Evolutionary conservation across 2,113 vertebrate genomes (phyloP).

Genomic region (Nycticryphes semicollaris): DNA sequence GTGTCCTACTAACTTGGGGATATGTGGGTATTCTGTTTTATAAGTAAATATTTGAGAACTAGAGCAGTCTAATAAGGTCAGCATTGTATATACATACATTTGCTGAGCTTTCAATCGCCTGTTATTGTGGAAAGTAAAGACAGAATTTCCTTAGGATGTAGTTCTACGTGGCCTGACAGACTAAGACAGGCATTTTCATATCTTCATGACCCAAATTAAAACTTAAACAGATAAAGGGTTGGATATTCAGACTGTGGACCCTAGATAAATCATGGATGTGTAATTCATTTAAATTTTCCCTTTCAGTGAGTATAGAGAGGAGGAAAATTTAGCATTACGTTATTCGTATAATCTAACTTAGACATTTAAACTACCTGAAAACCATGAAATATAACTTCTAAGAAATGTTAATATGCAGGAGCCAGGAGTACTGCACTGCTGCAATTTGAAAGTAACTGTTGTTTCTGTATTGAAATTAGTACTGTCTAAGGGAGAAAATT

Average conservation of each 20-base stretch:
- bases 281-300: constrained; percentile 38
- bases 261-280: constrained; percentile 43
- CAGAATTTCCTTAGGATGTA: background rate
- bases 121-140: background rate
- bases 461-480: background rate
- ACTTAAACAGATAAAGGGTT: background rate
- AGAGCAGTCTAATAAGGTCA: background rate
- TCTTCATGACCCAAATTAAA: background rate
- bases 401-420: constrained; percentile 12
- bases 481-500: background rate
- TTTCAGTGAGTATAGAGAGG: constrained; percentile 6
- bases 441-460: background rate
- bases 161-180: background rate
- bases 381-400: constrained; percentile 11
- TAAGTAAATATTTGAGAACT: background rate
- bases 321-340: constrained; percentile 55
- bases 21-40: background rate
- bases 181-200: background rate
- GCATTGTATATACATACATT: background rate
- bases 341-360: constrained; percentile 50
- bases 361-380: constrained; percentile 34
- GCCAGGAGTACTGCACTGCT: background rate
- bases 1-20: background rate
- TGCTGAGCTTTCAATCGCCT: background rate
- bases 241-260: background rate